Base-by-base conservation (phyloP, 2,797 vertebrate genomes). In the Rhinichthys osculus region DNA sequence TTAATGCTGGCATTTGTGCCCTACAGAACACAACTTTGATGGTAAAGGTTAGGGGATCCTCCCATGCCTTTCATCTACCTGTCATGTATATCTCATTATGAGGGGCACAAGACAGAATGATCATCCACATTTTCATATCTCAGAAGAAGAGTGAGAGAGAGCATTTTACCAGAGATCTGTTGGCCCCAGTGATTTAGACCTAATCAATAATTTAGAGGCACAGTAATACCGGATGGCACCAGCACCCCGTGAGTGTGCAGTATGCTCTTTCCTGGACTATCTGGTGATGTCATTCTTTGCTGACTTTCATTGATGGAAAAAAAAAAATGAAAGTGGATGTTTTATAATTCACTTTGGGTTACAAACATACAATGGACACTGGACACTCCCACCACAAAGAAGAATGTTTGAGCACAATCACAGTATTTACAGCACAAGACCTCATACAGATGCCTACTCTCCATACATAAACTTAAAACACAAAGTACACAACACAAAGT, bases 191-290 rank as follows among this genome's bases (percentile, higher is more conserved):
- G 90, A 91, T 88, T 88, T 86, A 69, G 78, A 93, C 85, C 76
- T 87, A 91, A 95, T 95, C 90, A 92, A 95, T 95, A 91, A 95
- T 95, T 94, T 89, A 95, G 89, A 90, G 90, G 86, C 90, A 42
- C 91, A 92, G 92, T 94, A 93, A 92, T 93, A 92, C 92, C 90
- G 59, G 23, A 69, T 94, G 93, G 90, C 94, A 93, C 62, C 88
- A 78, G 88, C 86, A 89, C 90, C 86, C 90, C 54, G 16, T 87
- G 84, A 66, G 78, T 80, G 82, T 66, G 83, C 84, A 82, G 82
- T 38, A 40, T 77, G 42, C 85, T 71, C 71, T 87, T 80, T n/a
- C 30, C 40, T 47, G 50, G 62, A 21, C 71, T 27, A 23, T 74
- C 42, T 69, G 44, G 59, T 85, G 85, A 78, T 83, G 81, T 83